phyloP scores from a whole-genome alignment of 2,888 invertebrate genomes.

The Gari tellinella region DNA sequence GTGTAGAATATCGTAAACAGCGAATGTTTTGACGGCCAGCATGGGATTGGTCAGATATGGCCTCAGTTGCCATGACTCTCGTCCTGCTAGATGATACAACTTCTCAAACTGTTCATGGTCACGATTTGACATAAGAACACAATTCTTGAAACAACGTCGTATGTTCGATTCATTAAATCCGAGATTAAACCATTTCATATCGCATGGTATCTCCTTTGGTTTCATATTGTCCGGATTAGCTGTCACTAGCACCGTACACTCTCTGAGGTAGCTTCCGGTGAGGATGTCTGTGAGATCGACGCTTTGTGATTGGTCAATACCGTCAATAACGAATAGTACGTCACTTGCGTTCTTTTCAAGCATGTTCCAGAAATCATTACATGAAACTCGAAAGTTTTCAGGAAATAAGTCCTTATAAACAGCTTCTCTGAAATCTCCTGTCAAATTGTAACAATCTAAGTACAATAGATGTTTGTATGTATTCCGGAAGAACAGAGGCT shows the following conservation, averaged over 20 bases:
- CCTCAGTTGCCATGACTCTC: constrained; percentile 54
- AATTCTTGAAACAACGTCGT: constrained; percentile 64
- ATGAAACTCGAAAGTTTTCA: constrained; percentile 64
- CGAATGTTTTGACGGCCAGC: constrained; percentile 61
- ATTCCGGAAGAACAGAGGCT: constrained; percentile 63
- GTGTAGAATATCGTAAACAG: constrained; percentile 52
- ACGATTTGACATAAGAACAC: constrained; percentile 58
- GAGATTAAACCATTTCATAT: constrained; percentile 65
- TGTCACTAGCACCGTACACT: constrained; percentile 69
- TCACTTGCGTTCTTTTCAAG: constrained; percentile 69
- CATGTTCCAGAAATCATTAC: constrained; percentile 72
- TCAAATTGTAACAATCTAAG: constrained; percentile 59
- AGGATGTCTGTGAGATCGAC: constrained; percentile 64
- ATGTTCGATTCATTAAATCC: constrained; percentile 64
- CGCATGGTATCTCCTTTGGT: constrained; percentile 52
- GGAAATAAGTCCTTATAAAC: constrained; percentile 72
- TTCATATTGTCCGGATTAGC: constrained; percentile 61
- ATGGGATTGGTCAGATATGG: constrained; percentile 61
- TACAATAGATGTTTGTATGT: constrained; percentile 67
- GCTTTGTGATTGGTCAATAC: constrained; percentile 63
- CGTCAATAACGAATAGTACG: constrained; percentile 76
- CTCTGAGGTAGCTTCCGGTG: constrained; percentile 59
- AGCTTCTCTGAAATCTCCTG: constrained; percentile 55
- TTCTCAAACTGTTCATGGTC: constrained; percentile 66
- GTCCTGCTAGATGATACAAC: constrained; percentile 55